These are phyloP conservation scores for Cloeon dipterum DNA, from an alignment of 2,888 invertebrate genomes.

Conservation along the genomic window DNA sequence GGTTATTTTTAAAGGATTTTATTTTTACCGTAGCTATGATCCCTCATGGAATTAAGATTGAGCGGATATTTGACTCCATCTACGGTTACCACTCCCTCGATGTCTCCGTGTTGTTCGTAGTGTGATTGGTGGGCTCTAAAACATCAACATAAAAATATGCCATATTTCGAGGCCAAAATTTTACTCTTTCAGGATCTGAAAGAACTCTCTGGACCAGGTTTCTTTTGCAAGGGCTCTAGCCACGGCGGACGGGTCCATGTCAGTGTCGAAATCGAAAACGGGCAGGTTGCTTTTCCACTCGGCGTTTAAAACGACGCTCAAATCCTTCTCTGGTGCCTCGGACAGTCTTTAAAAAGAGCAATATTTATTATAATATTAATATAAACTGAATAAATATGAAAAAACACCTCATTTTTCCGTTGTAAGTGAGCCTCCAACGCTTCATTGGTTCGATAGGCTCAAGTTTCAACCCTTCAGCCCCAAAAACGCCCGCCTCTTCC, in stretches of 20 bases:
- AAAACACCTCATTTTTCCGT: slow-evolving; percentile 33
- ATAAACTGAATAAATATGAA: background rate
- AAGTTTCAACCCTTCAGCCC: slow-evolving; percentile 34
- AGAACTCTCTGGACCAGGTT: slow-evolving; percentile 40
- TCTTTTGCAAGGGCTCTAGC: slow-evolving; percentile 41
- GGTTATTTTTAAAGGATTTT: too few relatives aligned
- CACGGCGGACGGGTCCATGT: slow-evolving; percentile 32
- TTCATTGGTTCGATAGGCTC: slow-evolving; percentile 40
- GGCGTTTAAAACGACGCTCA: slow-evolving; percentile 30
- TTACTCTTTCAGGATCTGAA: slow-evolving; percentile 34
- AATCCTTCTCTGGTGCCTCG: slow-evolving; percentile 9
- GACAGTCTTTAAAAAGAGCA: background rate
- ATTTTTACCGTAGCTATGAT: slow-evolving; percentile 37
- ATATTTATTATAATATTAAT: background rate
- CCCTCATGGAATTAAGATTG: slow-evolving; percentile 35
- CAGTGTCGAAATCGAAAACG: slow-evolving; percentile 41
- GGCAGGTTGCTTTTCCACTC: slow-evolving; percentile 33
- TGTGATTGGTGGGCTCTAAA: slow-evolving; percentile 45
- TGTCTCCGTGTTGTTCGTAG: slow-evolving; percentile 47
- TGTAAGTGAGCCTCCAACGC: slow-evolving; percentile 37
- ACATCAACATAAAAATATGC: slow-evolving; percentile 7
- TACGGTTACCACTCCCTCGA: slow-evolving; percentile 29
- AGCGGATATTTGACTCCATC: slow-evolving; percentile 24
- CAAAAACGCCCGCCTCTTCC: slow-evolving; percentile 19
- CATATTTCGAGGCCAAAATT: too few relatives aligned